phyloP scores from a whole-genome alignment of 30 jellyfish, hydroid and myxozoan genomes.

The Catostylus mosaicus region DNA sequence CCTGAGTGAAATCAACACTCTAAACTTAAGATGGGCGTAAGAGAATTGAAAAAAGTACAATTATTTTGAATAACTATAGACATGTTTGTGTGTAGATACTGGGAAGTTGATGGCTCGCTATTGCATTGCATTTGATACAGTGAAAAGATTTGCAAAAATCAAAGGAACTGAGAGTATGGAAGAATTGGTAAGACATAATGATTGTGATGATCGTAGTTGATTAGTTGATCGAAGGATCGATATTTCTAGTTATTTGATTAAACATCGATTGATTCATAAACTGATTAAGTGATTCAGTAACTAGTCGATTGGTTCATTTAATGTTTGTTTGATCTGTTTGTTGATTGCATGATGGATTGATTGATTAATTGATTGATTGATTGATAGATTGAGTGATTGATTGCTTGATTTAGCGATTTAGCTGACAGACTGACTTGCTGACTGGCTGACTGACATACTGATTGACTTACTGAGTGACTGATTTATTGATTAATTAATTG shows the following conservation, averaged over 20 bases:
- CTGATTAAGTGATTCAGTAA: no score
- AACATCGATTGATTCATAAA: no score
- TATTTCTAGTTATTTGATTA: no score
- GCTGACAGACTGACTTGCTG: not conserved
- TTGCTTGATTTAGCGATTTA: not conserved
- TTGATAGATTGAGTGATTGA: not conserved
- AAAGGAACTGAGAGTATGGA: slow-evolving; percentile 84
- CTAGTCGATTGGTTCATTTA: no score
- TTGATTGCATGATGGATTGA: not conserved
- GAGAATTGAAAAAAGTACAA: no score
- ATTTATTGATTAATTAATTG: not conserved
- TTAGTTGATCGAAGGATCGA: no score
- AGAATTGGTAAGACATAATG: slow-evolving; percentile 74
- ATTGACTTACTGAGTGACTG: not conserved
- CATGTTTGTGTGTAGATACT: slow-evolving; percentile 54
- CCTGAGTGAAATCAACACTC: no score
- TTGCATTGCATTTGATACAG: slow-evolving; percentile 92
- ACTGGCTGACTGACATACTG: not conserved
- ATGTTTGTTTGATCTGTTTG: not conserved
- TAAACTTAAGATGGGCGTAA: no score
- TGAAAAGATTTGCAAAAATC: slow-evolving; percentile 66
- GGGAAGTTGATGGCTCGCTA: slow-evolving; percentile 96
- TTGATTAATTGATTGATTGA: not conserved
- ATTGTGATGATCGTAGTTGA: no score
- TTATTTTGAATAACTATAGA: no score